phyloP scores from a whole-genome alignment of 2,888 invertebrate species.

The Tillus elongatus region DNA sequence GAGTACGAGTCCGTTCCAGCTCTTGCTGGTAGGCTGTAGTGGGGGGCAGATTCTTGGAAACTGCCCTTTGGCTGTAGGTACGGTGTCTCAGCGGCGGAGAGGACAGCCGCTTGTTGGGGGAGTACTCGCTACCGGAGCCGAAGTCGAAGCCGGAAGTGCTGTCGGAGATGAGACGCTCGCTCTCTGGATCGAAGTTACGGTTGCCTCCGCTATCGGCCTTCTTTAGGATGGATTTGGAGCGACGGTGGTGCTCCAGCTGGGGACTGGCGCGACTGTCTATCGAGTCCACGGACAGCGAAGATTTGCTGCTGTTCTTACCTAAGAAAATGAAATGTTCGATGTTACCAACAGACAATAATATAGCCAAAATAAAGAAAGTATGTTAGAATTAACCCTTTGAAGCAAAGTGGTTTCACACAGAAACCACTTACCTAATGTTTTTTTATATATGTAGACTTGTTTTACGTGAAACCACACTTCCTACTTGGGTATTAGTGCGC shows the following conservation, averaged over 20 bases:
- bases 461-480: too few relatives aligned
- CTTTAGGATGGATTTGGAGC: conserved; percentile 69
- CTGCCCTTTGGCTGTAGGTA: conserved; percentile 26
- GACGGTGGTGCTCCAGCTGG: conserved; percentile 56
- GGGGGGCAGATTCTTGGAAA: conserved; percentile 22
- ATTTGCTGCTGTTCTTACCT: conserved; percentile 52
- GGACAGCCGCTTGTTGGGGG: conserved; percentile 34
- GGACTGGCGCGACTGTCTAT: conserved; percentile 53
- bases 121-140: conserved; percentile 38
- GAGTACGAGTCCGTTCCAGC: conserved; percentile 31
- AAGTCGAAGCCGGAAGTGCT: conserved; percentile 53
- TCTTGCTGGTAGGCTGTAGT: conserved; percentile 21
- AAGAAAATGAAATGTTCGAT: too few relatives aligned
- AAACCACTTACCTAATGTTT: too few relatives aligned
- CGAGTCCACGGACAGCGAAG: conserved; percentile 60
- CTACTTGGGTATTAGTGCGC: too few relatives aligned
- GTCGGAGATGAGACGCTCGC: conserved; percentile 63
- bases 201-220: conserved; percentile 56
- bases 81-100: conserved; percentile 34
- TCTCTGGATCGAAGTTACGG: conserved; percentile 56
- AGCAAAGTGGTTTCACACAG: too few relatives aligned
- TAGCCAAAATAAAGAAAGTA: too few relatives aligned
- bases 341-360: too few relatives aligned
- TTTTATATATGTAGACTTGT: too few relatives aligned
- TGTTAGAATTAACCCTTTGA: too few relatives aligned